Percentiles rank a stretch among this genome's conserved stretches.
Conservation (phyloP, 2,888 invertebrate species). For the Megalurothrips usitatus region DNA sequence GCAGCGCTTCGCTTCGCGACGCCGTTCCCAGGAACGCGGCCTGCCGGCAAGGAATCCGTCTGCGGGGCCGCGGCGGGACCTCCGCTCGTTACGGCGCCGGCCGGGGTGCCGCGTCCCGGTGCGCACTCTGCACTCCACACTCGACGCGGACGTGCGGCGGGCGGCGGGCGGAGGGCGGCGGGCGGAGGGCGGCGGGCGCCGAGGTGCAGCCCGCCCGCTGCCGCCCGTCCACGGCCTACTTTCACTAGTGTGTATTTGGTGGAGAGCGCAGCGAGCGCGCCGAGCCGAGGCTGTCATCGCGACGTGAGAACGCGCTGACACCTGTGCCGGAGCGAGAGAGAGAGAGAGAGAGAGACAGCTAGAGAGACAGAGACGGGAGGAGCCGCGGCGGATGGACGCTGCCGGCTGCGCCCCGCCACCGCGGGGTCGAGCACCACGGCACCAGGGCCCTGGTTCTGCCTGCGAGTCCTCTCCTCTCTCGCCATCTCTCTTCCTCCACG, state of each 20-base stretch:
- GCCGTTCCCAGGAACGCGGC: background rate
- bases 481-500: too few species aligned
- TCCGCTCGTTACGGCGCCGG: background rate
- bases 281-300: too few species aligned
- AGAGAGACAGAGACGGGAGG: background rate
- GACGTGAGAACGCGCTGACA: too few species aligned
- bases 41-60: conserved; percentile 2
- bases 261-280: too few species aligned
- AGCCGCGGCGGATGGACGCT: background rate
- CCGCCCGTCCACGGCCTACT: too few species aligned
- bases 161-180: too few species aligned
- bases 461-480: background rate
- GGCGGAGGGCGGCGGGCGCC: too few species aligned
- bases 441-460: background rate
- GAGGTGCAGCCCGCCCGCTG: too few species aligned
- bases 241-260: too few species aligned
- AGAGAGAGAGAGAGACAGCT: background rate
- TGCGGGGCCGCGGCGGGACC: too few species aligned
- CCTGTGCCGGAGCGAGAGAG: background rate
- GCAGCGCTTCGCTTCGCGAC: background rate
- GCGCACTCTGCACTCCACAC: too few species aligned
- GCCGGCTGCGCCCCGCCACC: background rate
- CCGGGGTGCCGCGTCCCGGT: background rate
- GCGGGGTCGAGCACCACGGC: background rate
- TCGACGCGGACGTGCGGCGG: too few species aligned